Conservation (phyloP, 2,113 vertebrate genomes). For the Austrofundulus limnaeus region DNA sequence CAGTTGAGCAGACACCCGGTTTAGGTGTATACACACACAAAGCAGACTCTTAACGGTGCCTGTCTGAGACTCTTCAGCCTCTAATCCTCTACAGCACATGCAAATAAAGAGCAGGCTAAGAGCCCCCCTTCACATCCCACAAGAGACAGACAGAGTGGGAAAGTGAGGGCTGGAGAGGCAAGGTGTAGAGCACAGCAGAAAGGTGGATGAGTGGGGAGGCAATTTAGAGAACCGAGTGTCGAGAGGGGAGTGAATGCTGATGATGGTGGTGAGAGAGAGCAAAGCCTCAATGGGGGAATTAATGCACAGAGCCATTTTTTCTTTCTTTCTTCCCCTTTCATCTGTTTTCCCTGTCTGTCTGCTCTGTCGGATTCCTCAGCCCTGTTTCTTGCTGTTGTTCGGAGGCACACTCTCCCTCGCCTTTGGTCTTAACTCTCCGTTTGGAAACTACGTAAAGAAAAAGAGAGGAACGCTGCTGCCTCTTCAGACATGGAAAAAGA, state of each 20-base stretch:
- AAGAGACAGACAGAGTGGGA: constrained; percentile 63
- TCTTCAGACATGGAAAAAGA: constrained; percentile 39
- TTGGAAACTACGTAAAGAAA: constrained; percentile 20
- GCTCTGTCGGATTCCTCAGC: constrained; percentile 62
- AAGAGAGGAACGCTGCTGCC: constrained; percentile 30
- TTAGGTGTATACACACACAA: constrained; percentile 49
- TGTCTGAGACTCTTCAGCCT: constrained; percentile 68
- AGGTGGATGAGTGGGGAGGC: constrained; percentile 72
- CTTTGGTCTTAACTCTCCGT: constrained; percentile 49
- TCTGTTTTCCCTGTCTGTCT: constrained; percentile 60
- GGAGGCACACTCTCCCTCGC: constrained; percentile 44
- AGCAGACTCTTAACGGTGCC: constrained; percentile 61
- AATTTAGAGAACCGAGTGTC: constrained; percentile 73
- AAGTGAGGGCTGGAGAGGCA: constrained; percentile 57
- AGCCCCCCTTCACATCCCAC: constrained; percentile 69
- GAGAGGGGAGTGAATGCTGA: constrained; percentile 62
- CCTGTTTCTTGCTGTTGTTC: constrained; percentile 56
- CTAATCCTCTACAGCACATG: constrained; percentile 70
- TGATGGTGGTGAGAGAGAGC: constrained; percentile 59
- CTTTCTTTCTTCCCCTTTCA: constrained; percentile 70
- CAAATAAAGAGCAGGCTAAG: constrained; percentile 74
- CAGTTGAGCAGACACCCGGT: constrained; percentile 57
- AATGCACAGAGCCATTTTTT: constrained; percentile 46
- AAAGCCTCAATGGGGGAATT: constrained; percentile 65
- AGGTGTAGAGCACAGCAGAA: constrained; percentile 61